Conservation (phyloP, 1,140 invertebrate species). For the Anastrepha obliqua region DNA sequence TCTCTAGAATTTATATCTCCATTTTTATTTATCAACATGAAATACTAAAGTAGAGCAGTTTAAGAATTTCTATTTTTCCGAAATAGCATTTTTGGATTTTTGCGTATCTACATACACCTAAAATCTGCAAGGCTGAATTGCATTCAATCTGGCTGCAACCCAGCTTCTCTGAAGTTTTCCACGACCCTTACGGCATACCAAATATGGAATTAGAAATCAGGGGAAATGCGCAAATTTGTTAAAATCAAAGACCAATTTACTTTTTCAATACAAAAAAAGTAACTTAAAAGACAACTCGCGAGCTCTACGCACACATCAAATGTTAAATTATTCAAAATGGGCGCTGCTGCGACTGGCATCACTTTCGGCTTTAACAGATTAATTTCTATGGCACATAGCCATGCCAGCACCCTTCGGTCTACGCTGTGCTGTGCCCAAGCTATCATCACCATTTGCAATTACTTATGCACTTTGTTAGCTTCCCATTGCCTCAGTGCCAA, state of each 20-base stretch:
- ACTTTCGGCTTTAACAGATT: constrained; percentile 20
- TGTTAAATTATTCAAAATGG: constrained; percentile 37
- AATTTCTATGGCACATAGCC: neutral
- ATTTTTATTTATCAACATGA: too few species aligned
- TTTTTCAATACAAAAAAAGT: neutral
- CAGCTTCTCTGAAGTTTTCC: too few species aligned
- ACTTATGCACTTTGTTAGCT: constrained; percentile 44
- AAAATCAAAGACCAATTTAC: neutral
- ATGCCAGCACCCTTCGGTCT: neutral
- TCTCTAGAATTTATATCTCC: too few species aligned
- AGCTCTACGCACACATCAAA: neutral
- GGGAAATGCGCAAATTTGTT: too few species aligned
- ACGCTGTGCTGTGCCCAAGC: neutral
- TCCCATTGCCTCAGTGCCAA: neutral
- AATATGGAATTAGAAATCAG: too few species aligned
- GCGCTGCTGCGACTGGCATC: neutral
- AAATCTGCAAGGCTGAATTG: too few species aligned
- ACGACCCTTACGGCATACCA: too few species aligned
- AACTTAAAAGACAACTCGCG: neutral
- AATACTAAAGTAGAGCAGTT: too few species aligned
- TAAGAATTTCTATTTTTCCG: too few species aligned
- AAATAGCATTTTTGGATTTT: too few species aligned
- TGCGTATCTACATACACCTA: too few species aligned
- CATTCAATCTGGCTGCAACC: too few species aligned
- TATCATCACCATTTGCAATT: constrained; percentile 39